A percentile compares a stretch with the other conserved stretches of the same genome.
These are phyloP conservation scores for Reticulitermes lucifugus DNA, from an alignment of 2,888 invertebrate genomes.

Conservation along the genomic window DNA sequence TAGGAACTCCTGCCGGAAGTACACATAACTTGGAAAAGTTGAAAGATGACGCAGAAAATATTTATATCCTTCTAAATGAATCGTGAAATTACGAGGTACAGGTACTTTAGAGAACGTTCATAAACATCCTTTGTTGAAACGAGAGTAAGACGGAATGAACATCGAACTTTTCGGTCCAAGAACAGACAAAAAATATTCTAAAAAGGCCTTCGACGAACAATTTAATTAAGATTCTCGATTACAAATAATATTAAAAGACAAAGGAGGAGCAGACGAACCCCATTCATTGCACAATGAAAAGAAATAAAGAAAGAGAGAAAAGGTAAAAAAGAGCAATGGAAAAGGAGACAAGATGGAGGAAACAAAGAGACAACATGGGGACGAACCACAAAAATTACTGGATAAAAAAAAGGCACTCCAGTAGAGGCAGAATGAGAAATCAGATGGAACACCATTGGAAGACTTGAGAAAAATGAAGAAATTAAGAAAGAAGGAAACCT, in stretches of 20 bases:
- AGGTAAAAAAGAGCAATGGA: constrained; percentile 21
- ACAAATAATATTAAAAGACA: constrained; percentile 45
- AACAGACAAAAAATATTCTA: constrained; percentile 28
- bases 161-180: constrained; percentile 23
- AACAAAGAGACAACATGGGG: constrained; percentile 39
- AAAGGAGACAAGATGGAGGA: constrained; percentile 33
- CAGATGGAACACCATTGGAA: constrained; percentile 38
- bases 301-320: constrained; percentile 7
- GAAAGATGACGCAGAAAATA: background rate
- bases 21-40: too few relatives aligned
- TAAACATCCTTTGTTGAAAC: background rate
- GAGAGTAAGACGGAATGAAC: constrained; percentile 21
- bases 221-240: constrained; percentile 41
- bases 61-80: background rate
- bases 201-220: constrained; percentile 39
- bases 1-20: too few relatives aligned
- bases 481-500: constrained; percentile 19
- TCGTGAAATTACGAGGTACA: background rate
- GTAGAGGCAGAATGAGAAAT: constrained; percentile 29
- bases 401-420: constrained; percentile 10
- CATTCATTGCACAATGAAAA: constrained; percentile 41
- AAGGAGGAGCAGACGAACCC: constrained; percentile 31
- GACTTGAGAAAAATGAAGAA: constrained; percentile 13
- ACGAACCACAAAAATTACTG: constrained; percentile 34
- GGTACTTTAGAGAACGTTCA: constrained; percentile 6